phyloP scores from a whole-genome alignment of 1,140 invertebrate genomes.

The Penaeus japonicus region DNA sequence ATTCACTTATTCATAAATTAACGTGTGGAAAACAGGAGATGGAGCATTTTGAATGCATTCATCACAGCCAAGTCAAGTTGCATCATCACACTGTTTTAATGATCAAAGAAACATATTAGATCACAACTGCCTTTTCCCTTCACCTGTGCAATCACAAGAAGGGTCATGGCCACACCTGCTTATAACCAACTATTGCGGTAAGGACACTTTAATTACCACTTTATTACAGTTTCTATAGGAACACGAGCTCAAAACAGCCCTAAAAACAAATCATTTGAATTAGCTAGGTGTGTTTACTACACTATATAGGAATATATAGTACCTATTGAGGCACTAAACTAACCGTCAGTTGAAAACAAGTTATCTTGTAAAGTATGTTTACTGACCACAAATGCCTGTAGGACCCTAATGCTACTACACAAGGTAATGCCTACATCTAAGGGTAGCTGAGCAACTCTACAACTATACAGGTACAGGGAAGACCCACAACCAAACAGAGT shows the following conservation, averaged over 20 bases:
- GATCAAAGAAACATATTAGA: neutral
- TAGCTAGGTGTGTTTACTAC: neutral
- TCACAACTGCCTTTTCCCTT: neutral
- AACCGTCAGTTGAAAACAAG: constrained; percentile 15
- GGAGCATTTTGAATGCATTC: constrained; percentile 46
- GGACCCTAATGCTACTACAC: constrained; percentile 8
- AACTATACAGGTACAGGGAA: constrained; percentile 21
- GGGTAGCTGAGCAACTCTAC: constrained; percentile 42
- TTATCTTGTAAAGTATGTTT: neutral
- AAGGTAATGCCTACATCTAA: constrained; percentile 25
- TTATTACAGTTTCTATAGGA: constrained; percentile 31
- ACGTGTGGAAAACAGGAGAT: constrained; percentile 7
- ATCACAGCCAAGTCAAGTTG: constrained; percentile 48
- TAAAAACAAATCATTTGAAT: neutral
- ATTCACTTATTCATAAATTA: neutral
- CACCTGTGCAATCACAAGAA: too few relatives aligned
- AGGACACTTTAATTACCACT: constrained; percentile 10
- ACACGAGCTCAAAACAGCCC: constrained; percentile 30
- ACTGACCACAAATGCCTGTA: constrained; percentile 47
- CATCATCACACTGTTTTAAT: constrained; percentile 32
- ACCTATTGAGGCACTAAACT: constrained; percentile 15
- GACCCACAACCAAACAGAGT: constrained; percentile 37
- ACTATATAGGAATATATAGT: neutral
- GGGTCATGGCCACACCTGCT: neutral
- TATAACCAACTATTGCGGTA: neutral